phyloP scores from a whole-genome alignment of 2,113 vertebrate species.

The Cyprinodon tularosa region DNA sequence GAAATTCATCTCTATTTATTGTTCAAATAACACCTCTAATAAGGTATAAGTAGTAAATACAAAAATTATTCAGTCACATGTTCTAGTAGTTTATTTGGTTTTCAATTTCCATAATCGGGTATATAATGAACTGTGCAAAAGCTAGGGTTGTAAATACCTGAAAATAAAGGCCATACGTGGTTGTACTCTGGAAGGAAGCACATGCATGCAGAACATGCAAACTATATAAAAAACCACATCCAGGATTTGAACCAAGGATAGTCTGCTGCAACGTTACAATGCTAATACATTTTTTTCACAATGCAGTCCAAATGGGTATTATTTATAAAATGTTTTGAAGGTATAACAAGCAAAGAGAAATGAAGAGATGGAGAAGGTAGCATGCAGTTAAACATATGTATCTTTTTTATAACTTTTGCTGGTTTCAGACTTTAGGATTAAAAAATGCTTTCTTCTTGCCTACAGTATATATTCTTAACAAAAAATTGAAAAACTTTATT shows the following conservation, averaged over 20 bases:
- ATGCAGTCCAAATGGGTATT: background rate
- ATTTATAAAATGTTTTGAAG: background rate
- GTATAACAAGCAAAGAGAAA: background rate
- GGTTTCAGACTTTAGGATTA: background rate
- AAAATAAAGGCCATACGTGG: background rate
- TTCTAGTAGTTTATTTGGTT: background rate
- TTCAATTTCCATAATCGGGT: background rate
- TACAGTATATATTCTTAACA: background rate
- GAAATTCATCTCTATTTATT: background rate
- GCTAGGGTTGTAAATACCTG: background rate
- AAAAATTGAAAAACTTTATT: background rate
- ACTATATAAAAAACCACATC: background rate
- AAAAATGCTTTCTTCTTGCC: background rate
- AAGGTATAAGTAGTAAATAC: background rate
- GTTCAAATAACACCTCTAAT: background rate
- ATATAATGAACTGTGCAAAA: background rate
- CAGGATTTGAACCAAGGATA: background rate
- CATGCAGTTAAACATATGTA: background rate
- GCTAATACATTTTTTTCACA: background rate
- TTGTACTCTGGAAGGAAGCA: background rate
- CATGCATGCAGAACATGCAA: background rate
- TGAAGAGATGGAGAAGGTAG: background rate
- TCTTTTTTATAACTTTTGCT: background rate
- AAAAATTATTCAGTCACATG: background rate
- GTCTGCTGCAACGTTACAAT: background rate